Conservation (phyloP, 2,113 vertebrate genomes). For the Cephalopholis sonnerati region DNA sequence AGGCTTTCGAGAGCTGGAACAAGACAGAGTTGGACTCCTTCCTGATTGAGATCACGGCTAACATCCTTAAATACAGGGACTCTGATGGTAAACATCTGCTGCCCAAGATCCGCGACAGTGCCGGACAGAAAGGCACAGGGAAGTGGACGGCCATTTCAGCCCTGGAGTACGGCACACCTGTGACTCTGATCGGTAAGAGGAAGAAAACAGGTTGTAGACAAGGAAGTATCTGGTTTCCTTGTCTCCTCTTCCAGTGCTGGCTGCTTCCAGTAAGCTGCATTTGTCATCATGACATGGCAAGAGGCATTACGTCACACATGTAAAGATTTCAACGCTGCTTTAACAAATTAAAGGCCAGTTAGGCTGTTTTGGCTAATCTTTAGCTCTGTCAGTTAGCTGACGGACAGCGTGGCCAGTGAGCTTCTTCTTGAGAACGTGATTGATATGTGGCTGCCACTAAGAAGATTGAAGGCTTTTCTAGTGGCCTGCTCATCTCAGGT, state of each 20-base stretch:
- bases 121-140: constrained; percentile 97
- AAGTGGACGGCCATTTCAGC: constrained; percentile 98
- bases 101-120: constrained; percentile 95
- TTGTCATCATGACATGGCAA: constrained; percentile 25
- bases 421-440: constrained; percentile 29
- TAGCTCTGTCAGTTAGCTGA: background rate
- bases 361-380: constrained; percentile 8
- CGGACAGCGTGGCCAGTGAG: background rate
- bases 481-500: constrained; percentile 64
- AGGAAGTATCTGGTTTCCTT: constrained; percentile 55
- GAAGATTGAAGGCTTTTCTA: constrained; percentile 78
- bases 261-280: constrained; percentile 21
- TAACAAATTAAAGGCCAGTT: background rate
- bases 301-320: constrained; percentile 19
- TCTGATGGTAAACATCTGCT: constrained; percentile 89
- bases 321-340: constrained; percentile 21
- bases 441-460: constrained; percentile 64
- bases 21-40: constrained; percentile 98
- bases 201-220: constrained; percentile 23
- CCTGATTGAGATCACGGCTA: constrained; percentile 97
- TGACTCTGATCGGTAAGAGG: constrained; percentile 94
- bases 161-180: constrained; percentile 94
- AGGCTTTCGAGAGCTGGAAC: constrained; percentile 95
- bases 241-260: background rate
- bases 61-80: constrained; percentile 93